phyloP scores from a whole-genome alignment of 2,888 invertebrate species.

The Gibbula magus region DNA sequence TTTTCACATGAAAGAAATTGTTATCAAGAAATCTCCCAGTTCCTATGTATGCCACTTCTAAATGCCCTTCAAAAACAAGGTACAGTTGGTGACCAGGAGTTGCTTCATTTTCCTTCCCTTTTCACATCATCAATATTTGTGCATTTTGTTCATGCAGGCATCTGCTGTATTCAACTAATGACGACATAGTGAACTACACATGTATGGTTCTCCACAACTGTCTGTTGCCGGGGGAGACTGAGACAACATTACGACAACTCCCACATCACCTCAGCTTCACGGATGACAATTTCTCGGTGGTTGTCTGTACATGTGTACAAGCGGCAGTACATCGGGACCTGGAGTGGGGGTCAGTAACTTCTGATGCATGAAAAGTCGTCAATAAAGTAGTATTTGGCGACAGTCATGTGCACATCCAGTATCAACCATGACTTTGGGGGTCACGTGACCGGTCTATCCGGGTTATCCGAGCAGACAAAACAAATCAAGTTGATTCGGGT shows the following conservation, averaged over 20 bases:
- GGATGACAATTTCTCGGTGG: neutral
- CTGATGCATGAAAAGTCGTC: too few species aligned
- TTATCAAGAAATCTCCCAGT: too few species aligned
- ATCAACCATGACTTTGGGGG: too few species aligned
- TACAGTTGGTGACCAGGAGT: too few species aligned
- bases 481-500: too few species aligned
- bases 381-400: too few species aligned
- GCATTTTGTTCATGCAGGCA: slow-evolving; percentile 30
- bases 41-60: too few species aligned
- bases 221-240: slow-evolving; percentile 32
- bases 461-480: too few species aligned
- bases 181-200: slow-evolving; percentile 48
- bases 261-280: slow-evolving; percentile 8
- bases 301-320: slow-evolving; percentile 6
- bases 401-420: too few species aligned
- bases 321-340: neutral
- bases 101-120: neutral
- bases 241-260: neutral
- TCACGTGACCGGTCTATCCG: too few species aligned
- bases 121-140: neutral
- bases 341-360: slow-evolving; percentile 27
- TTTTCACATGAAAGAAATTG: too few species aligned
- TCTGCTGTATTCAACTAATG: slow-evolving; percentile 43
- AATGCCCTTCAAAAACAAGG: too few species aligned
- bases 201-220: slow-evolving; percentile 57